A percentile compares a stretch with the other conserved stretches of the same genome.
Conservation (phyloP, 2,113 vertebrate genomes). For the Phrynosoma blainvillii region DNA sequence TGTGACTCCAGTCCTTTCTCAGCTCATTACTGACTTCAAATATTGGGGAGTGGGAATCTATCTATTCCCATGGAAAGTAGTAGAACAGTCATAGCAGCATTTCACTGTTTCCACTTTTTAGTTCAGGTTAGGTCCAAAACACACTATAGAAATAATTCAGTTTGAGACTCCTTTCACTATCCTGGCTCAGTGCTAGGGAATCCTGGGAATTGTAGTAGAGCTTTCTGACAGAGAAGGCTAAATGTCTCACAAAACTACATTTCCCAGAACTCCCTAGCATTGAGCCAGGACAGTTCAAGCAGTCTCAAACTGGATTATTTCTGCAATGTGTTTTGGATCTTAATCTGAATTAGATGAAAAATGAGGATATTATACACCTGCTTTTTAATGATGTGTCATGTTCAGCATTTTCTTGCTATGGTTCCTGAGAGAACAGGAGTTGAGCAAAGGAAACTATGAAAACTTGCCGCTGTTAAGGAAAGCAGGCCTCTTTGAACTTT, state of each 20-base stretch:
- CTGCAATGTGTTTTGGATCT: no score
- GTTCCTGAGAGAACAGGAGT: constrained; percentile 54
- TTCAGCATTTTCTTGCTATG: constrained; percentile 41
- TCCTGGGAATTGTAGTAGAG: no score
- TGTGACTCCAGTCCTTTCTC: neutral
- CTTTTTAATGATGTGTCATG: constrained; percentile 29
- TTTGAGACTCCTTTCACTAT: no score
- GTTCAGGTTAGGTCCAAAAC: neutral
- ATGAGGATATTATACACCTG: neutral
- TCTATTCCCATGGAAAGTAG: neutral
- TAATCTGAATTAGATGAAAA: neutral
- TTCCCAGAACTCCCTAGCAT: no score
- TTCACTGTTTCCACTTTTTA: neutral
- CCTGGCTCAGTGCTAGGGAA: no score
- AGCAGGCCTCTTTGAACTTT: constrained; percentile 37
- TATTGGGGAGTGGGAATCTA: neutral
- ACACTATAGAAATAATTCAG: no score
- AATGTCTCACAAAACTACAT: no score
- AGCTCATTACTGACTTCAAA: neutral
- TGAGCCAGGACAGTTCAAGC: no score
- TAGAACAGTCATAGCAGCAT: neutral
- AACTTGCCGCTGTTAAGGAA: constrained; percentile 50
- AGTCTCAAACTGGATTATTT: no score
- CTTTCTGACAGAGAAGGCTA: no score
- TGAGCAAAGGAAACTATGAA: constrained; percentile 48